These are phyloP conservation scores for Danio rerio DNA, from an alignment of 2,113 vertebrate species.

Conservation along the genomic window DNA sequence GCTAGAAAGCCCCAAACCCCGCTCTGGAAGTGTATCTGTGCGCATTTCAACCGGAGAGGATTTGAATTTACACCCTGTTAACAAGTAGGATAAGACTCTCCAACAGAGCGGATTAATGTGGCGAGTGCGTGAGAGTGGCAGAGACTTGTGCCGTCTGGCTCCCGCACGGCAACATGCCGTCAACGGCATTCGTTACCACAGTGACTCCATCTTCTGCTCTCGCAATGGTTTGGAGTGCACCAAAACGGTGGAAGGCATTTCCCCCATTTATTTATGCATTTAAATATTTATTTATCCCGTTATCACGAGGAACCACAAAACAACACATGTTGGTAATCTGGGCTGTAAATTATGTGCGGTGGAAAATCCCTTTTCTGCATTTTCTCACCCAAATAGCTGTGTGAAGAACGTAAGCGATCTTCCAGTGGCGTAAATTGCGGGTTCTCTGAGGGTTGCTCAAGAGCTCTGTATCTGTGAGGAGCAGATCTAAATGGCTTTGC, in stretches of 20 bases:
- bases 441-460: constrained; percentile 37
- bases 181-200: constrained; percentile 29
- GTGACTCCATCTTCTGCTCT: constrained; percentile 28
- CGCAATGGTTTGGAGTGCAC: constrained; percentile 12
- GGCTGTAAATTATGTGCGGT: constrained; percentile 51
- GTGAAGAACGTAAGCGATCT: constrained; percentile 49
- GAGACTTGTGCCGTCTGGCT: constrained; percentile 12
- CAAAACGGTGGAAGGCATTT: constrained; percentile 24
- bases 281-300: constrained; percentile 60
- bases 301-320: constrained; percentile 60
- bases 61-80: constrained; percentile 65
- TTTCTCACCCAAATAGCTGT: constrained; percentile 52
- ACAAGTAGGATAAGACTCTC: constrained; percentile 62
- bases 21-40: constrained; percentile 1
- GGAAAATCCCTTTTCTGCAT: constrained; percentile 50
- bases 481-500: constrained; percentile 52
- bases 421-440: constrained; percentile 33
- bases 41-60: constrained; percentile 56
- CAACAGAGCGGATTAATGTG: constrained; percentile 60
- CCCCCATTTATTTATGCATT: constrained; percentile 34
- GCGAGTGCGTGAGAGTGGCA: constrained; percentile 43
- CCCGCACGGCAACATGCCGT: constrained; percentile 1
- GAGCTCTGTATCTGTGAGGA: constrained; percentile 33
- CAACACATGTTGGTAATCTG: constrained; percentile 61
- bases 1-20: not conserved